Percentiles rank a stretch among this genome's conserved stretches.
phyloP scores from a whole-genome alignment of 2,888 invertebrate genomes.

The Platycheirus rosarum region DNA sequence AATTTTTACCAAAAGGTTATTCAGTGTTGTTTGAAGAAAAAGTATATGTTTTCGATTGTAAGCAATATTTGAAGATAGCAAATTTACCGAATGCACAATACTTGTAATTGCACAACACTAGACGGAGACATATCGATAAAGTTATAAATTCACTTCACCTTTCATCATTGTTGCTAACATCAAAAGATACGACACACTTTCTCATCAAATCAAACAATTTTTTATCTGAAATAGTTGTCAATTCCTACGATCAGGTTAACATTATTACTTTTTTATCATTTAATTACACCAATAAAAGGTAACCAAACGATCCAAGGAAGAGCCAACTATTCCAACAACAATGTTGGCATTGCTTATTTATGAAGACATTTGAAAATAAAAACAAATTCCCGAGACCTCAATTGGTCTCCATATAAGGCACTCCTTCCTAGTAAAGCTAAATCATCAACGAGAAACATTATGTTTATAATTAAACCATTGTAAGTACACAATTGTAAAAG shows the following conservation, averaged over 20 bases:
- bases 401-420: constrained; percentile 3
- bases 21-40: too few relatives aligned
- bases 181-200: not conserved
- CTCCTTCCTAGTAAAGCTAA: constrained; percentile 5
- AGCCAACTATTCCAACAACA: constrained; percentile 9
- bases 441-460: constrained; percentile 27
- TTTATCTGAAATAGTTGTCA: not conserved
- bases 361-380: not conserved
- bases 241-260: constrained; percentile 13
- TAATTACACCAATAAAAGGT: constrained; percentile 13
- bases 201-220: constrained; percentile 3
- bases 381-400: not conserved
- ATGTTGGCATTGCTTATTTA: not conserved
- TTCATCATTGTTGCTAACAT: constrained; percentile 2
- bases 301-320: constrained; percentile 3
- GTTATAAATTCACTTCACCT: too few relatives aligned
- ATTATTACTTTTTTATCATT: constrained; percentile 19
- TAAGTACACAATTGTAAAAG: constrained; percentile 40
- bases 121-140: too few relatives aligned
- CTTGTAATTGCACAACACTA: too few relatives aligned
- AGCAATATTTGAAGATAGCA: too few relatives aligned
- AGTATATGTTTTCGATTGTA: too few relatives aligned
- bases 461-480: constrained; percentile 43
- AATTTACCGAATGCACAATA: too few relatives aligned
- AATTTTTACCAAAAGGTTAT: too few relatives aligned